These are phyloP conservation scores for Petrolisthes cinctipes DNA, from an alignment of 2,888 invertebrate genomes.

Conservation along the genomic window DNA sequence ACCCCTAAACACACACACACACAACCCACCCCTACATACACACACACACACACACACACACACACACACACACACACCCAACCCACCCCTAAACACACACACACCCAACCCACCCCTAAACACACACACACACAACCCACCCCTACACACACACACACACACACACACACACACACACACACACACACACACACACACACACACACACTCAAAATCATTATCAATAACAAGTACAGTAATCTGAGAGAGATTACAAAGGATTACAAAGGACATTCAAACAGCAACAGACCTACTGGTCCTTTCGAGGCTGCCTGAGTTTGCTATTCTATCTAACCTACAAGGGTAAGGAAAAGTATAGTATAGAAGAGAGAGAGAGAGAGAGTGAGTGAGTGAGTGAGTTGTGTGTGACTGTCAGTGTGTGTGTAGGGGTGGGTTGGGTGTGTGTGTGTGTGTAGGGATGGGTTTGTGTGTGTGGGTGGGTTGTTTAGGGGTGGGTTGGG, in stretches of 20 bases:
- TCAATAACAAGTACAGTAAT: not conserved
- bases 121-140: not conserved
- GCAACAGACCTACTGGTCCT: no score
- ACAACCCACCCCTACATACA: no score
- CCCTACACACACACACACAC: not conserved
- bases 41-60: not conserved
- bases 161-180: not conserved
- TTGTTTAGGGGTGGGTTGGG: not conserved
- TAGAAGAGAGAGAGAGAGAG: no score
- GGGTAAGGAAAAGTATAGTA: no score
- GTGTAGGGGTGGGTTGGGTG: not conserved
- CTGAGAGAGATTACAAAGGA: not conserved
- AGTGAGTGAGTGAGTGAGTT: not conserved
- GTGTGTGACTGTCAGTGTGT: not conserved
- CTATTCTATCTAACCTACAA: no score
- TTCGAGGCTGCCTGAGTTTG: no score
- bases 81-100: not conserved
- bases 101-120: no score
- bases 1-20: not conserved
- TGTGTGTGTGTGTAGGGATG: not conserved
- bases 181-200: not conserved
- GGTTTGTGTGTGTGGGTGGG: not conserved
- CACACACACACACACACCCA: not conserved
- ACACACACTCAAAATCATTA: not conserved
- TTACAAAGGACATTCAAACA: no score